Base-by-base conservation (phyloP, 1,140 invertebrate species). In the Trichonephila clavipes region DNA sequence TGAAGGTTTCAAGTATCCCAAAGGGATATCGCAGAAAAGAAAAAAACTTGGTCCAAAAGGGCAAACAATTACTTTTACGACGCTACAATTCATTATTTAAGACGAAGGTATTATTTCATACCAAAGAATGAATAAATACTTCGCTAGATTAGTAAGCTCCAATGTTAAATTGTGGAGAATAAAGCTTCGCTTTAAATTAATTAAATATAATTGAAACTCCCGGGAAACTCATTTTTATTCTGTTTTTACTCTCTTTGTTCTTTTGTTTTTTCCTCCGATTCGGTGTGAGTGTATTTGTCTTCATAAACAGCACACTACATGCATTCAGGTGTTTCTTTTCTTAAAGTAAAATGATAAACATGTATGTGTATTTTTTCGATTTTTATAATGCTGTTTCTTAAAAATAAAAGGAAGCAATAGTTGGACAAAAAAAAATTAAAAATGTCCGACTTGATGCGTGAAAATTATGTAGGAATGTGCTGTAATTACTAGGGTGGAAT, bases 41-140 rank as follows among this genome's bases (percentile, higher is more conserved):
- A 16, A 40, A 77, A 18, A 16, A 51, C 51, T 51, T 12, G 6
- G 51, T 18, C n/a, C 12, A 77, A 77, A 77, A 77, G 34, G 72
- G 72, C 24, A 77, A 77, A 77, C 72, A 77, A 77, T 77, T 77
- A 77, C 72, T 77, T 77, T 40, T 77, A 77, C 72, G 72, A 77
- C 72, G 18, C 3, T 6, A 18, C 28, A 77, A 77, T 77, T 40
- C 34, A 77, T 77, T 77, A 77, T 40, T 77, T 19, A 34, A 77
- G 24, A 5, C 72, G 51, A 51, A 51, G 51, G 51, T 77, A 77
- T 77, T 77, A 77, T 77, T 40, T 40, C 28, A 77, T 77, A 34
- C 24, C 14, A 77, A 77, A 77, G 28, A 77, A 77, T 77, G 72
- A 77, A 77, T 77, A 77, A 77, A 77, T 77, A 77, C 72, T 77